Base-by-base conservation (phyloP, 2,113 vertebrate species). In the Neotoma lepida region DNA sequence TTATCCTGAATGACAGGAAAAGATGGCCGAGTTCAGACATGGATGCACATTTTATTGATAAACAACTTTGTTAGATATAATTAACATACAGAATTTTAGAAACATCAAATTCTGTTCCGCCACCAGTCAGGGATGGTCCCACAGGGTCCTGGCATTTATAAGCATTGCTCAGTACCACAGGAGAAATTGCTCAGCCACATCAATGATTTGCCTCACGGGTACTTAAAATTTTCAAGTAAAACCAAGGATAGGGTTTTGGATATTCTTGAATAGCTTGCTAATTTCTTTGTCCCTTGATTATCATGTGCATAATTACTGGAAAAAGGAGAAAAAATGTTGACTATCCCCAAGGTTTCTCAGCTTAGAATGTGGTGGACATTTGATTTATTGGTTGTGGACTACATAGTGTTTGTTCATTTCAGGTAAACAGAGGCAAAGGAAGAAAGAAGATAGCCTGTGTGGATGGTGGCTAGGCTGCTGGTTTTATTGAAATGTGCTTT, bases 21-120 rank as follows among this genome's bases (percentile, higher is more conserved):
- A 96, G 73, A 95, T 15, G 35, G 88, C 84, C 15, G 24, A 95
- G 30, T 97, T 77, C 86, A 94, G 68, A 93, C 54, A 56, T 28
- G 77, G 87, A 74, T 0, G 1, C 58, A 77, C 70, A 61, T 87
- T 97, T 96, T 95, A 91, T 97, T 97, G 97, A 82, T 77, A 95
- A 92, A 73, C 4, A 70, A 84, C 49, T 97, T 97, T 91, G 97
- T 96, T 94, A 95, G 87, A 63, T 64, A 86, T 96, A 97, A 96
- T 97, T 95, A 96, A 88, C 58, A 84, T 89, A 87, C 63, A 85
- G 39, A 80, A 95, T 71, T 97, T 96, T 93, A 95, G 95, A 96
- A 97, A 97, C 73, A 96, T 73, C 88, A 73, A 95, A 74, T 88
- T 64, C 80, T 33, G 41, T 77, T 97, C 66, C 39, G 7, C 74